Base-by-base conservation (phyloP, 2,888 invertebrate genomes). In the Opisthograptis luteolata region DNA sequence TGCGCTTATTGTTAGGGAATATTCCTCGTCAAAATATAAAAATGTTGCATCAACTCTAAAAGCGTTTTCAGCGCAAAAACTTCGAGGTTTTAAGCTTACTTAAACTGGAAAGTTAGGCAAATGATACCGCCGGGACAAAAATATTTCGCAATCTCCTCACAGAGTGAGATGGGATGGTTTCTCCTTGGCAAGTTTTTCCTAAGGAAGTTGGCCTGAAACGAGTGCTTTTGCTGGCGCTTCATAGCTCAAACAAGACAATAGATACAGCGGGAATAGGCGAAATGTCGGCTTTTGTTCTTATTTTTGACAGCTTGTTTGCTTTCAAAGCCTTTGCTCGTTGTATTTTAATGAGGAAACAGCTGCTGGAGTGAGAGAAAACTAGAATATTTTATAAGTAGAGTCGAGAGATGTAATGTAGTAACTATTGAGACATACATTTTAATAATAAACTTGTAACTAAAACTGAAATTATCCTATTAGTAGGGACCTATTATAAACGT, bases 101-200 rank as follows among this genome's bases (percentile, higher is more conserved):
- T 78, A 79, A 82, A 84, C 80, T 79, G 73, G 70, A 78, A 85
- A 86, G 84, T 85, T 85, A 81, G 78, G 80, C 73, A 85, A 86
- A 86, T 84, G 85, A 86, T 81, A 82, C 86, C 81, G 77, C 68
- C 59, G 84, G 84, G 86, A 87, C 81, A 72, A 70, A 77, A 76
- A 81, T 82, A 79, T 83, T 81, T 79, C 73, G 82, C 84, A 85
- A 85, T 85, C 79, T 84, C 76, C 74, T 74, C 77, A 64, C 71
- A 73, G 70, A 45, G 35, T 40, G 44, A 77, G 77, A 81, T 78
- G 78, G 76, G 75, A 75, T 69, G 76, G 74, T 75, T 76, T 73
- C 73, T 59, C 64, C 46, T 52, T 56, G 43, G 35, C 53, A 81
- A 81, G 74, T 81, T 82, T 81, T 81, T 73, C 69, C 62, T 66